Conservation (phyloP, 1,140 invertebrate species). For the Cyrtorhinus lividipennis region DNA sequence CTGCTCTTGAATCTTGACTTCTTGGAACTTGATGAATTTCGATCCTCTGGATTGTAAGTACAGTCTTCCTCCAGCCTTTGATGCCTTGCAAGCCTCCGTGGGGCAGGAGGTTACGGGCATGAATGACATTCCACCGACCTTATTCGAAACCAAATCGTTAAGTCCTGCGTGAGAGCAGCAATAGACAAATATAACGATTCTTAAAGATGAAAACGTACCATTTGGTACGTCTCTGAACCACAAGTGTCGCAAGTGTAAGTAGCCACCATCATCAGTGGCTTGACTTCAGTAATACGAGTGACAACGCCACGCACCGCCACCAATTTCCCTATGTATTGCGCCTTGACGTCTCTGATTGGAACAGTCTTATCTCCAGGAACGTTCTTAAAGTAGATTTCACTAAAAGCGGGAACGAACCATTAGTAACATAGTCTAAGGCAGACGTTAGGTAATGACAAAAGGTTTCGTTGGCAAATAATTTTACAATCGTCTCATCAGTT, state of each 20-base stretch:
- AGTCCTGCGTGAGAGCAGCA: too few relatives aligned
- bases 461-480: slow-evolving; percentile 29
- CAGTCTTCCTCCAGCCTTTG: slow-evolving; percentile 86
- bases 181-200: too few relatives aligned
- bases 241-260: slow-evolving; percentile 99
- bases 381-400: slow-evolving; percentile 91
- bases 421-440: too few relatives aligned
- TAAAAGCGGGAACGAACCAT: slow-evolving; percentile 36
- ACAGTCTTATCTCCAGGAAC: slow-evolving; percentile 52
- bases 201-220: too few relatives aligned
- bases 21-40: slow-evolving; percentile 98
- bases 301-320: slow-evolving; percentile 91
- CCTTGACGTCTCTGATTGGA: slow-evolving; percentile 85
- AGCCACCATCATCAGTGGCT: slow-evolving; percentile 87
- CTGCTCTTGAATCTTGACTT: slow-evolving; percentile 94
- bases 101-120: slow-evolving; percentile 81
- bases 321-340: slow-evolving; percentile 80
- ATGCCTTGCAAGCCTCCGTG: slow-evolving; percentile 85
- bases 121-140: too few relatives aligned
- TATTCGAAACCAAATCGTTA: too few relatives aligned
- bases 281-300: slow-evolving; percentile 91
- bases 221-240: slow-evolving; percentile 95
- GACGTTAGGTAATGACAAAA: not conserved
- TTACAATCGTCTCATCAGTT: slow-evolving; percentile 92
- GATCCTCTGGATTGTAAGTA: slow-evolving; percentile 92